phyloP scores from a whole-genome alignment of 1,140 invertebrate species.

The Oppia nitens region DNA sequence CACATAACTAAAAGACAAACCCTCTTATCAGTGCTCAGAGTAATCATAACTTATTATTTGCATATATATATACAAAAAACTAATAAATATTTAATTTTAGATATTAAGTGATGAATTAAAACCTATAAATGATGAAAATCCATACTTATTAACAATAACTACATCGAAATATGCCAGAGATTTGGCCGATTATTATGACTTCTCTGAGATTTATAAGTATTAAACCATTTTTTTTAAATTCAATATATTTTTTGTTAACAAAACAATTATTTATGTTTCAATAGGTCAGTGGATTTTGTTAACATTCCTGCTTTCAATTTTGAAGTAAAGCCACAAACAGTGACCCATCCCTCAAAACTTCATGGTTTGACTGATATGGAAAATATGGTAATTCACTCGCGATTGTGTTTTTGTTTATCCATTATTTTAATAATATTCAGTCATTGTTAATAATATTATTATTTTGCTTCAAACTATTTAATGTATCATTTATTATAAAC shows the following conservation, averaged over 20 bases:
- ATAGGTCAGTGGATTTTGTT: constrained; percentile 14
- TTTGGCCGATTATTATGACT: constrained; percentile 13
- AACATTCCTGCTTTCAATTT: constrained; percentile 18
- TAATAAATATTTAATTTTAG: neutral
- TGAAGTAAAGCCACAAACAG: constrained; percentile 7
- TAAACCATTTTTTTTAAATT: neutral
- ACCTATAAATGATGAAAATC: neutral
- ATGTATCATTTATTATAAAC: too few species aligned
- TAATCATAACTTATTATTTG: neutral
- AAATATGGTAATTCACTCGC: constrained; percentile 11
- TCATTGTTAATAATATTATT: too few species aligned
- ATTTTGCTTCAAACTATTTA: too few species aligned
- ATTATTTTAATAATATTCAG: too few species aligned
- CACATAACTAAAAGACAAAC: neutral
- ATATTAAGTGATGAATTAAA: neutral
- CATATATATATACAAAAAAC: neutral
- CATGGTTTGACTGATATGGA: constrained; percentile 18
- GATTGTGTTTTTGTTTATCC: too few species aligned
- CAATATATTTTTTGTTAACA: neutral
- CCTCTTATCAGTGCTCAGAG: constrained; percentile 3
- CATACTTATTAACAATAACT: constrained; percentile 5
- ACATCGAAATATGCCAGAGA: constrained; percentile 11
- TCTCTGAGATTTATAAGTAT: constrained; percentile 14
- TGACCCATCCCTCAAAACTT: constrained; percentile 15
- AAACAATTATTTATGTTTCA: neutral